Evolutionary conservation across 2,113 vertebrate genomes (phyloP).

Genomic region (Aphelocoma coerulescens): DNA sequence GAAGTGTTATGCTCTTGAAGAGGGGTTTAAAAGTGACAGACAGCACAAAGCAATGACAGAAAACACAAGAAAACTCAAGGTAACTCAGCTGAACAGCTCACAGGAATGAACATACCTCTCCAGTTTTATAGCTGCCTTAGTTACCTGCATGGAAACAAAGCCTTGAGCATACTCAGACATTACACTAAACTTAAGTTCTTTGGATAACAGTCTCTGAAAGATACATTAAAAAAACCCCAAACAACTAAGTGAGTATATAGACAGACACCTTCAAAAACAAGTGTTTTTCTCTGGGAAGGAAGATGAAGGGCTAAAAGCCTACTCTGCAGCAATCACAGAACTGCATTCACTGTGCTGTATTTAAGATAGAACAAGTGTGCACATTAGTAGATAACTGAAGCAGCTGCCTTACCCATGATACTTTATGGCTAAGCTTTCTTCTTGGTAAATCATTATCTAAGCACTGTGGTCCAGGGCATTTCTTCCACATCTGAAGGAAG

Average conservation of each 20-base stretch:
- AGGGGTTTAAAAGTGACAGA: neutral
- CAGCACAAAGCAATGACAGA: neutral
- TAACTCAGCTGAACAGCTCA: neutral
- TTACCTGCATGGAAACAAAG: neutral
- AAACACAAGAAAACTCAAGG: neutral
- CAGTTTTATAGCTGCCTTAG: neutral
- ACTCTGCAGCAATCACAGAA: neutral
- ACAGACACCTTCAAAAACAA: neutral
- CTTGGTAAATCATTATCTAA: neutral
- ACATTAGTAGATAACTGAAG: neutral
- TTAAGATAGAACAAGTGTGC: neutral
- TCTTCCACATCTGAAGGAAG: neutral
- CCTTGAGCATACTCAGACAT: neutral
- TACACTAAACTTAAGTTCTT: neutral
- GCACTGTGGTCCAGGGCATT: neutral
- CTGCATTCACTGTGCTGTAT: neutral
- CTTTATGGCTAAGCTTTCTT: neutral
- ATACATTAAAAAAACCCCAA: accelerated
- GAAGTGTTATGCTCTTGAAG: neutral
- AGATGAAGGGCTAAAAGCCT: neutral
- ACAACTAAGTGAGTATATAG: neutral
- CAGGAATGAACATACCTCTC: neutral
- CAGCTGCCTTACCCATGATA: neutral
- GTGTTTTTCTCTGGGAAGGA: neutral
- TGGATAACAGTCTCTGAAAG: neutral